A percentile compares a stretch with the other conserved stretches of the same genome.
These are phyloP conservation scores for Scarus forsteni DNA, from an alignment of 2,797 vertebrate genomes.

Conservation along the genomic window DNA sequence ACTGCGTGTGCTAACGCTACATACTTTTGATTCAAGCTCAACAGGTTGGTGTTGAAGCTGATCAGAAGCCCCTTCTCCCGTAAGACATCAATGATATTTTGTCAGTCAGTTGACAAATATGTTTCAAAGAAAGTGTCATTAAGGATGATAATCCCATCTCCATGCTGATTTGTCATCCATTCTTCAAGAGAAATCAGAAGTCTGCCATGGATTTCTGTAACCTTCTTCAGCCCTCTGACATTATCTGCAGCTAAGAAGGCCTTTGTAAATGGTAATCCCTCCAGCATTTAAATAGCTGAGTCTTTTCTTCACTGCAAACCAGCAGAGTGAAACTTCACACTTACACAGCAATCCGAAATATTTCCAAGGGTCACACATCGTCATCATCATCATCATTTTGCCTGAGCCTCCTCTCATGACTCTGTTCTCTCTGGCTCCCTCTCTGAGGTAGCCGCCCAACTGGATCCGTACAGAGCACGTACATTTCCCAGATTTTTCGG, in stretches of 20 bases:
- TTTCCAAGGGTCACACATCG: constrained; percentile 70
- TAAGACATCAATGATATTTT: constrained; percentile 30
- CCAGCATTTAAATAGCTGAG: constrained; percentile 15
- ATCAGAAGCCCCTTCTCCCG: constrained; percentile 46
- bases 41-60: constrained; percentile 49
- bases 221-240: constrained; percentile 15
- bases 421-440: constrained; percentile 73
- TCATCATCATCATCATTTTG: constrained; percentile 70
- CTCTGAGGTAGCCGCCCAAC: constrained; percentile 68
- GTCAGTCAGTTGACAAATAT: constrained; percentile 28
- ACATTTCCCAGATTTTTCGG: constrained; percentile 93
- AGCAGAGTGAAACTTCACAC: constrained; percentile 35
- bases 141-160: constrained; percentile 13
- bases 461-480: constrained; percentile 89
- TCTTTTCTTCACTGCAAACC: constrained; percentile 33
- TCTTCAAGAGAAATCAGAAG: constrained; percentile 15
- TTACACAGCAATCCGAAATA: constrained; percentile 35
- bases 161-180: constrained; percentile 19
- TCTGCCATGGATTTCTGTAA: constrained; percentile 1
- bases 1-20: constrained; percentile 49
- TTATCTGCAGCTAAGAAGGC: constrained; percentile 6
- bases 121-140: constrained; percentile 27
- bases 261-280: constrained; percentile 24
- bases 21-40: constrained; percentile 59
- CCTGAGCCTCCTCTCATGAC: constrained; percentile 64